Evolutionary conservation across 1,140 invertebrate genomes (phyloP), one percentile per base, ranked within the genome.

Genomic region (Subanguina moxae): DNA sequence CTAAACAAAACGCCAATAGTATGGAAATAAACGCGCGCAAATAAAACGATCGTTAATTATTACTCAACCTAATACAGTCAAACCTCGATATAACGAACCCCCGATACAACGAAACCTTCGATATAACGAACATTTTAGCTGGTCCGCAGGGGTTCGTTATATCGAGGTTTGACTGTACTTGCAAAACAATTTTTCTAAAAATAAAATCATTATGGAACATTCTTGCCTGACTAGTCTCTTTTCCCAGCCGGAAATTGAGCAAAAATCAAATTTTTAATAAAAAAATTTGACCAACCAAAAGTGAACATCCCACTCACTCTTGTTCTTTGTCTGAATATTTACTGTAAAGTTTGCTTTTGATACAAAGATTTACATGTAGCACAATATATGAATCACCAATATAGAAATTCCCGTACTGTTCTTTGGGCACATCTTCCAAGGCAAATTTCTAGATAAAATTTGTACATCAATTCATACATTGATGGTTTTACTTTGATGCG

Each of bases 361-460:
- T 25, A n/a, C 11, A 38, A 38, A 38, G 45, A 88, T 88, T 88
- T 87, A 93, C 91, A 85, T 89, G 88, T 1, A 94, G 83, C 52
- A 93, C 84, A 63, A 94, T 91, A 83, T 93, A 94, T 1, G 91
- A 93, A 83, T 94, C 92, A 15, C 92, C 92, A 65, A 87, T 88
- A 80, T 89, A 90, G 83, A 94, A 93, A 82, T 90, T 90, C n/a
- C 92, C 92, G 83, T 89, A 89, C 72, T 92, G 89, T 62, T 86
- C 87, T 73, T 87, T 86, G 0, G 89, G 87, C 70, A 90, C 90
- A 1, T 86, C 83, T 19, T 90, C 89, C 13, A 77, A 32, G 32
- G 72, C 42, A 58, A 76, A 76, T 64, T 76, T 78, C 64, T 73
- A 57, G 57, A 72, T 45, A 42, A n/a, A 17, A 5, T 58, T 19